phyloP scores from a whole-genome alignment of 1,140 invertebrate species.

The Aphelinus atriplicis region DNA sequence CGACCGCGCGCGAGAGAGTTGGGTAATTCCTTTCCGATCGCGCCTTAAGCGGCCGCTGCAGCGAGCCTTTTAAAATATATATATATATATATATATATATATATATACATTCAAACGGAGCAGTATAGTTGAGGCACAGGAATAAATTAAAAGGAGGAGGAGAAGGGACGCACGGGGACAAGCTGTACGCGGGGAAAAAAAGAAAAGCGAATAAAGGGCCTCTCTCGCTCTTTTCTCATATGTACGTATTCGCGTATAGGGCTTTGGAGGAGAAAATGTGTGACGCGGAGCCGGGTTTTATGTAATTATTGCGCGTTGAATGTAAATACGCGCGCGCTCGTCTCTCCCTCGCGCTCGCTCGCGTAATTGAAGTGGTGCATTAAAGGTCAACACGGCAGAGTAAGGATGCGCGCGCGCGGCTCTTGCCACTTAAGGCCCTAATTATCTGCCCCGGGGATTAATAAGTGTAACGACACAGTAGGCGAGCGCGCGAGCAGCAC shows the following conservation, averaged over 20 bases:
- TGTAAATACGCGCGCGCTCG: conserved; percentile 13
- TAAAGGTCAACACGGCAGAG: conserved; percentile 42
- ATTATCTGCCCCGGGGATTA: conserved; percentile 48
- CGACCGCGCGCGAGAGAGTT: too few species aligned
- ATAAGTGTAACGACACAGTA: conserved; percentile 46
- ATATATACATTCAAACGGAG: not conserved
- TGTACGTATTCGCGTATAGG: not conserved
- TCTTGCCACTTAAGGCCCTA: conserved; percentile 24
- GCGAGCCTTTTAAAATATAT: too few species aligned
- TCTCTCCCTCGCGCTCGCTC: conserved; percentile 18
- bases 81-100: too few species aligned
- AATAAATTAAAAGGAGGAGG: not conserved
- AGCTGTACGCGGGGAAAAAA: too few species aligned
- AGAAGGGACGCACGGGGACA: too few species aligned
- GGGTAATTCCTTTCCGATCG: too few species aligned
- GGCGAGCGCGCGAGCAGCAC: not conserved
- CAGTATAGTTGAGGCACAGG: not conserved
- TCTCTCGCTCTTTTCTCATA: too few species aligned
- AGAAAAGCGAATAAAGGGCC: too few species aligned
- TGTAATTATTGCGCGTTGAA: conserved; percentile 27
- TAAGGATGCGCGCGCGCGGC: too few species aligned
- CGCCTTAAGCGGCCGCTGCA: too few species aligned
- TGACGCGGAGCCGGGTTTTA: conserved; percentile 3
- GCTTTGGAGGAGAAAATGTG: conserved; percentile 19
- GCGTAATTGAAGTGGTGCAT: conserved; percentile 30